These are phyloP conservation scores for Rhamnusium bicolor DNA, from an alignment of 2,888 invertebrate species.

Conservation along the genomic window DNA sequence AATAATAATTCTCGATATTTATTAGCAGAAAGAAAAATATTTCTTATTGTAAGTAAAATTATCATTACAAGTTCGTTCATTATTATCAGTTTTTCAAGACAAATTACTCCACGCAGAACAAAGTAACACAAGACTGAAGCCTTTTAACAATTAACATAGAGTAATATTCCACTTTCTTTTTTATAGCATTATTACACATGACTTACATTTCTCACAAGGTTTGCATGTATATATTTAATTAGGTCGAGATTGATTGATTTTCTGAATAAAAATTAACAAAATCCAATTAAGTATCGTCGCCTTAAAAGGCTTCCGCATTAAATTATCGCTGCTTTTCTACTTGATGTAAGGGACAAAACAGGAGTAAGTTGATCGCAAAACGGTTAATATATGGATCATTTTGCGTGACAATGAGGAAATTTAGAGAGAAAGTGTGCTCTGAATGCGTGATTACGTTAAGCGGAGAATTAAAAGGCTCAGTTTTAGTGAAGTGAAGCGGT, in stretches of 20 bases:
- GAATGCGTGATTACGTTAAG: constrained; percentile 59
- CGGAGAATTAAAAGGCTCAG: constrained; percentile 59
- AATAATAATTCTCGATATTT: too few relatives aligned
- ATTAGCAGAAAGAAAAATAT: too few relatives aligned
- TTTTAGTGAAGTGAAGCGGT: constrained; percentile 56
- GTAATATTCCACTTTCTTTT: constrained; percentile 1
- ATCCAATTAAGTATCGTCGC: constrained; percentile 54
- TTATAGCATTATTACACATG: constrained; percentile 31
- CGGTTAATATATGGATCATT: constrained; percentile 51
- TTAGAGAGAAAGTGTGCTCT: constrained; percentile 57
- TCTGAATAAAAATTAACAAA: constrained; percentile 53
- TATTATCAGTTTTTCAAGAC: neutral
- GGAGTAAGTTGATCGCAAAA: neutral
- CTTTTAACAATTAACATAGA: constrained; percentile 22
- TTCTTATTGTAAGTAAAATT: too few relatives aligned
- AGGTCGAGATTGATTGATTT: constrained; percentile 50
- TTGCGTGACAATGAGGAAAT: constrained; percentile 57
- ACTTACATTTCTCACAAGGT: constrained; percentile 25
- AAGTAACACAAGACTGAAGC: constrained; percentile 27
- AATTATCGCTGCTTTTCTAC: constrained; percentile 37
- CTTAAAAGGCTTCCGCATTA: constrained; percentile 52
- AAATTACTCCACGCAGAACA: neutral
- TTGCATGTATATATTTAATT: constrained; percentile 45
- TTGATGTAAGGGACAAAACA: neutral
- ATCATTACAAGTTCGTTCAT: neutral